Conservation (phyloP, 2,888 invertebrate species). For the Dorcus hopei region DNA sequence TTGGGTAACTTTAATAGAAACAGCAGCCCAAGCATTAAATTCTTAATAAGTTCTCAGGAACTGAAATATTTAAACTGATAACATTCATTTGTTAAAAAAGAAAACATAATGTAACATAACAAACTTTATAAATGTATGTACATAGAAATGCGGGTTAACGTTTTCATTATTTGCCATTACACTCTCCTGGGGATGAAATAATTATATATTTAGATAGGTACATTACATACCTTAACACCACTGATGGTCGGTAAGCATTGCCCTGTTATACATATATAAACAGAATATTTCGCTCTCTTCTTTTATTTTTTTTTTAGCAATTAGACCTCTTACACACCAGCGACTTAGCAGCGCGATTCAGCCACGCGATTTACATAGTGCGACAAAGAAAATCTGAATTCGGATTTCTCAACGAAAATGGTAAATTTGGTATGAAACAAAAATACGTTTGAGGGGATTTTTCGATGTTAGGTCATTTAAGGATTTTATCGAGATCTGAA, state of each 20-base stretch:
- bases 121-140: slow-evolving; percentile 30
- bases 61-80: slow-evolving; percentile 35
- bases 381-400: too few relatives aligned
- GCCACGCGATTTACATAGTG: too few relatives aligned
- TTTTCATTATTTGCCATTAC: slow-evolving; percentile 4
- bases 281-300: slow-evolving; percentile 14
- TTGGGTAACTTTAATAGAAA: slow-evolving; percentile 15
- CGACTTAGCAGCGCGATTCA: too few relatives aligned
- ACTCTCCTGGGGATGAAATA: slow-evolving; percentile 1
- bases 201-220: slow-evolving; percentile 5
- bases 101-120: slow-evolving; percentile 34
- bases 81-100: slow-evolving; percentile 18
- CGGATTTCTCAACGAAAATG: too few relatives aligned
- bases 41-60: slow-evolving; percentile 32
- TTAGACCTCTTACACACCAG: too few relatives aligned
- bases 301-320: slow-evolving; percentile 3
- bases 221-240: slow-evolving; percentile 14
- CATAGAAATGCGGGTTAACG: slow-evolving; percentile 20
- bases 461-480: too few relatives aligned
- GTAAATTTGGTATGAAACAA: too few relatives aligned
- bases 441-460: too few relatives aligned
- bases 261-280: slow-evolving; percentile 42
- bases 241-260: slow-evolving; percentile 43
- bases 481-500: too few relatives aligned
- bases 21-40: slow-evolving; percentile 11